Base-by-base conservation (phyloP, 2,888 invertebrate species). In the Harpalus rubripes region DNA sequence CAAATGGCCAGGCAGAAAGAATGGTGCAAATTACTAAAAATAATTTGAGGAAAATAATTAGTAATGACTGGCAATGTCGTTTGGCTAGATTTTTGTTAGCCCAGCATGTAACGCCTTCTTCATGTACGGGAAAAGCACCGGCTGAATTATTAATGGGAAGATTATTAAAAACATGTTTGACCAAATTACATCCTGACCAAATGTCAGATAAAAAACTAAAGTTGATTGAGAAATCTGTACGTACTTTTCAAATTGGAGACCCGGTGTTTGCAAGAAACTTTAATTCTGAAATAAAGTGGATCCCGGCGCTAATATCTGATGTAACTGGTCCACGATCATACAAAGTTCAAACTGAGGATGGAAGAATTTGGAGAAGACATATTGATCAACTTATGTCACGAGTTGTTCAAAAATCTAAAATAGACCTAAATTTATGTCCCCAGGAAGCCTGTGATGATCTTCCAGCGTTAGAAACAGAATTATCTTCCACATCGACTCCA, bases 111-210 rank as follows among this genome's bases (percentile, higher is more conserved):
- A 87, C 87, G 12, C 85, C 86, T 12, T 79, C 44, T 8, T 52
- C 78, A 15, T 65, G 85, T 3, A 86, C 87, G 32, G 86, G 86
- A 10, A 61, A 18, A 16, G 72, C 76, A 7, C 85, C 84, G 15
- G 81, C 85, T 10, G 86, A 85, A 82, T 26, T 87, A 22, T 85
- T 87, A 76, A 80, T 86, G 59, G 84, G 84, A 8, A 76, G 86
- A 52, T 68, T 85, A 81, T 44, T 87, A 8, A 59, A 81, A 18
- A 87, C 85, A 61, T 65, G 65, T n/a, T 65, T 65, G 18, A 18
- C n/a, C 22, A 18, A 18, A 18, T 65, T 65, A 12, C 65, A 65
- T 65, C 65, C 65, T 44, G 44, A 44, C 44, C 44, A 44, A 44
- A 1, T 44, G 44, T 44, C 44, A 1, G 44, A 10, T 44, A 44